Percentiles rank a stretch among this genome's conserved stretches.
Conservation (phyloP, 2,888 invertebrate genomes). For the Charanyca ferruginea region DNA sequence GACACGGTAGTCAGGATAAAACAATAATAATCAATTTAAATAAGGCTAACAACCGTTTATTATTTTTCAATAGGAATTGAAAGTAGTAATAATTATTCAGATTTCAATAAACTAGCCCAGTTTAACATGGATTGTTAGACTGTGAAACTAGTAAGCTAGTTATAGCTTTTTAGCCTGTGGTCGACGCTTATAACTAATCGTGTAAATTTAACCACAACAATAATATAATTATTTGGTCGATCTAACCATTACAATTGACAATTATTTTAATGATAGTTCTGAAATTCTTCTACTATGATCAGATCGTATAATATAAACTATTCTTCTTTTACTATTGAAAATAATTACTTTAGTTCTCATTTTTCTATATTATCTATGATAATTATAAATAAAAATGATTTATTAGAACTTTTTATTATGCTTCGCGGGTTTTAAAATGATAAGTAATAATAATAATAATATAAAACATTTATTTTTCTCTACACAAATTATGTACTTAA, state of each 20-base stretch:
- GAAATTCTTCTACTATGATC: no score
- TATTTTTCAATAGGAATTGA: not conserved
- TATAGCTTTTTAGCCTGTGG: conserved; percentile 47
- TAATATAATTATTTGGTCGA: conserved; percentile 47
- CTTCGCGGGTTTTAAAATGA: not conserved
- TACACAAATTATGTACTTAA: no score
- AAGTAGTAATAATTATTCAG: not conserved
- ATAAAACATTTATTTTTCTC: no score
- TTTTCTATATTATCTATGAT: not conserved
- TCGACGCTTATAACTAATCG: conserved; percentile 49
- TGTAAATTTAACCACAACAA: conserved; percentile 42
- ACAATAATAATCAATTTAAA: not conserved
- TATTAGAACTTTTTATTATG: no score
- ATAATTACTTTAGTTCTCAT: not conserved
- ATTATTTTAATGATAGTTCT: conserved; percentile 41
- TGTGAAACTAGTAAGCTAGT: conserved; percentile 19
- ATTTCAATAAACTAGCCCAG: conserved; percentile 11
- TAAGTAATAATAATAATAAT: not conserved
- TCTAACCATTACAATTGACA: conserved; percentile 30
- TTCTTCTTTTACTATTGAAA: no score
- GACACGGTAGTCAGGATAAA: not conserved
- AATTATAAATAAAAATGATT: not conserved
- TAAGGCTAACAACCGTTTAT: not conserved
- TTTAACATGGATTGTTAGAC: no score
- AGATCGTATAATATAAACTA: no score